Base-by-base conservation (phyloP, 2,113 vertebrate genomes). In the Saiga tatarica region DNA sequence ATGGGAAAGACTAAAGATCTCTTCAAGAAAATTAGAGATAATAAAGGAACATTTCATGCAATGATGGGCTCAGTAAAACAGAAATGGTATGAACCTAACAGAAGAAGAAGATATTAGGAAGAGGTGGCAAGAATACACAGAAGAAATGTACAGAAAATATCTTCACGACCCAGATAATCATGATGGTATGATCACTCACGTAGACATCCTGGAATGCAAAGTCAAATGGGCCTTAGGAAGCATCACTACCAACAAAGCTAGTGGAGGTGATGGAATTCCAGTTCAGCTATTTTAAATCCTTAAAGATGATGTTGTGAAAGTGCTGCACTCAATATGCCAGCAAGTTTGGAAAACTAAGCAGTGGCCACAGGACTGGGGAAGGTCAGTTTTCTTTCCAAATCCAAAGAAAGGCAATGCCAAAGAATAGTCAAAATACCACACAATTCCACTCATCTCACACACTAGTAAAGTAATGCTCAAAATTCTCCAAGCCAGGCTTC, bases 151-250 rank as follows among this genome's bases (percentile, higher is more conserved):
- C 62, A 67, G 19, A 67, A 67, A n/a, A 67, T 8, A 19, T 67
- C 33, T 67, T 67, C 62, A 67, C 0, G 0, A n/a, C 33, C 7
- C 62, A n/a, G 2, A 67, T 17, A n/a, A n/a, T 67, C 62, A 67
- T 0, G 2, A 19, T 67, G 62, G 7, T 67, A 9, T 19, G 16
- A n/a, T n/a, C 62, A n/a, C 16, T n/a, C 3, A 67, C 33, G 1
- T 67, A n/a, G 62, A 67, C 7, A n/a, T n/a, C 62, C 16, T 67
- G 62, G 33, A 67, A n/a, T 19, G 33, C 3, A 3, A 67, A 67
- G 16, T 67, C 33, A n/a, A 19, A 2, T n/a, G 4, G 33, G 62
- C 15, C 3, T 67, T 9, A 19, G 33, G 33, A n/a, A 67, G 33
- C 62, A 67, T 67, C 7, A 67, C 33, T 67, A n/a, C 0, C 0